Evolutionary conservation across 2,113 vertebrate species (phyloP), one percentile per base, ranked within the genome.

Genomic region (Sisor rabdophorus): DNA sequence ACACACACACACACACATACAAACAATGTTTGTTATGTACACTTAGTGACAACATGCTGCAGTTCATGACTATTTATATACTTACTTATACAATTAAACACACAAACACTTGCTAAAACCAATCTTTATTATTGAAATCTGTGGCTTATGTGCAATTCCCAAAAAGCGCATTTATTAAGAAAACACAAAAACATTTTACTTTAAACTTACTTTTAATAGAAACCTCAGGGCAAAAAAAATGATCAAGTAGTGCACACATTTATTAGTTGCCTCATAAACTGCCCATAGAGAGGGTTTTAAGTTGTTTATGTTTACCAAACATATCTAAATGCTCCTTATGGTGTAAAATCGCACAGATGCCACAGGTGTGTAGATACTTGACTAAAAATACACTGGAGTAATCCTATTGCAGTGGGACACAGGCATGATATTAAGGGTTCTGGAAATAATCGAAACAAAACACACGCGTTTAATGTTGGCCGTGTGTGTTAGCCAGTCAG

Each of bases 371-470:
- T 52, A 50, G 48, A 52, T 52, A 69, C 30, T 44, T 17, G 65
- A 67, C 20, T 67, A 22, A 4, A n/a, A 67, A 67, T 24, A 24
- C 64, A 47, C 64, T 24, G 40, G 22, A 28, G 65, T 11, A 0
- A 19, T 68, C 22, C 47, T 68, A 44, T 22, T 26, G 44, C 40
- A 68, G 22, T 30, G 28, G 67, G 32, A 36, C 32, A 74, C 52
- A 77, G 86, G 50, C 81, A 86, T 50, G 81, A 58, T 85, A 86
- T 83, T 58, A 76, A 67, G 13, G 54, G 65, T 24, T 47, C 22
- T 17, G 6, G 9, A 26, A 53, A 12, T 26, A 11, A 76, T 44
- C 4, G 15, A 44, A 58, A 20, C 17, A 17, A 17, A 40, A 54
- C 12, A 55, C 13, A 47, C 48, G 64, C 58, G 9, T 32, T 44